Evolutionary conservation across 2,888 invertebrate species (phyloP).

Genomic region (Andrena camellia): DNA sequence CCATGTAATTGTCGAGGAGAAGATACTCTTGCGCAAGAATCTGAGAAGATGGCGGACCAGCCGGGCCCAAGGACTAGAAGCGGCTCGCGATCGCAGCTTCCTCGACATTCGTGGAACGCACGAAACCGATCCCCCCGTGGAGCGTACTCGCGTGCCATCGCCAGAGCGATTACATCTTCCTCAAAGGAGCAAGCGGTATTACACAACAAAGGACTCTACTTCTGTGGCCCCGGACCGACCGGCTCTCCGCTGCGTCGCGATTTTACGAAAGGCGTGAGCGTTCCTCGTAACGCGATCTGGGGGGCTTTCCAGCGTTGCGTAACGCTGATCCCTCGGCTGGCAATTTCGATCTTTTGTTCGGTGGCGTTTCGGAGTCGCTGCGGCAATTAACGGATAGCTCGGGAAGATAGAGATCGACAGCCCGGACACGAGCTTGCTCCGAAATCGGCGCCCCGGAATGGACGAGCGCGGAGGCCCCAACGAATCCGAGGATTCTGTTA

Average conservation of each 20-base stretch:
- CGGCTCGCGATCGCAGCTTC: constrained; percentile 5
- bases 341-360: constrained; percentile 5
- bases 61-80: constrained; percentile 7
- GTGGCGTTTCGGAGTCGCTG: not conserved
- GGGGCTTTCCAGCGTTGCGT: constrained; percentile 19
- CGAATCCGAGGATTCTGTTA: not conserved
- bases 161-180: constrained; percentile 55
- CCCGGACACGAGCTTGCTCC: not conserved
- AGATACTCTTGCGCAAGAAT: constrained; percentile 28
- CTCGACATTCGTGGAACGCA: constrained; percentile 18
- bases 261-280: not conserved
- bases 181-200: constrained; percentile 48
- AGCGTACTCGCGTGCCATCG: constrained; percentile 62
- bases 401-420: not conserved
- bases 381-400: not conserved
- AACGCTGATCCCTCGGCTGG: not conserved
- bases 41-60: constrained; percentile 2
- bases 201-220: constrained; percentile 51
- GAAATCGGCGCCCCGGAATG: not conserved
- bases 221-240: not conserved
- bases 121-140: constrained; percentile 9
- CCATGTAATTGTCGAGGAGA: constrained; percentile 24
- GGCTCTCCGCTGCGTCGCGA: constrained; percentile 7
- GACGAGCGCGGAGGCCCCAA: not conserved
- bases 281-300: constrained; percentile 14